A percentile compares a stretch with the other conserved stretches of the same genome.
phyloP scores from a whole-genome alignment of 2,888 invertebrate genomes.

The Oligia latruncula region DNA sequence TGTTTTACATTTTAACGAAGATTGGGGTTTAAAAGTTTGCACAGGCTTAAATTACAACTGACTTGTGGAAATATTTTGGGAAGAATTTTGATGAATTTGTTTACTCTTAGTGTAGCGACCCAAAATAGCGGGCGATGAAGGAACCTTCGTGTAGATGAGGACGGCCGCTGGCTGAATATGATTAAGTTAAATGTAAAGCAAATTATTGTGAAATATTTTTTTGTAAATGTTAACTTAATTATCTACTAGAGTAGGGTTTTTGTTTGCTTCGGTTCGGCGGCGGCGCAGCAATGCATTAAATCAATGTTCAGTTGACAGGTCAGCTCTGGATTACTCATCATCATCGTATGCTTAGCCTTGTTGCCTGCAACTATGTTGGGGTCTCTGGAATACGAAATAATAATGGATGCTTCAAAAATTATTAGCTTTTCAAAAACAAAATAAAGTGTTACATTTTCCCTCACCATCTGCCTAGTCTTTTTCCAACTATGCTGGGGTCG shows the following conservation, averaged over 20 bases:
- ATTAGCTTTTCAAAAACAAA: not conserved
- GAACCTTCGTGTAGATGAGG: not conserved
- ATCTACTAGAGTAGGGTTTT: not conserved
- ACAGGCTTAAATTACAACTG: slow-evolving; percentile 6
- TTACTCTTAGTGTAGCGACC: not conserved
- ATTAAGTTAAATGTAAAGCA: not conserved
- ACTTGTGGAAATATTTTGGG: not conserved
- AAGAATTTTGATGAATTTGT: slow-evolving; percentile 17
- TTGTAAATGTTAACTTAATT: not conserved
- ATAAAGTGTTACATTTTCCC: not conserved
- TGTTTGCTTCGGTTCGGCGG: too few relatives aligned
- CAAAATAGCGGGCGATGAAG: not conserved
- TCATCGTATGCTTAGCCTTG: too few relatives aligned
- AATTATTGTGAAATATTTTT: too few relatives aligned
- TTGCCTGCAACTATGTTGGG: too few relatives aligned
- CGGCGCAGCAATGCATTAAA: not conserved
- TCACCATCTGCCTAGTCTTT: too few relatives aligned
- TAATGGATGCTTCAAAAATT: not conserved
- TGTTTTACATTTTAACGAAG: slow-evolving; percentile 58
- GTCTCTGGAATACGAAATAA: not conserved
- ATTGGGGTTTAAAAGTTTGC: slow-evolving; percentile 50
- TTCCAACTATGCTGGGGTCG: too few relatives aligned
- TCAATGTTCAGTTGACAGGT: not conserved
- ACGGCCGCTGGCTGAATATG: not conserved
- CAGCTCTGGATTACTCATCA: not conserved